Percentiles rank a stretch among this genome's conserved stretches.
phyloP scores from a whole-genome alignment of 2,797 vertebrate genomes.

The Coreius guichenoti region DNA sequence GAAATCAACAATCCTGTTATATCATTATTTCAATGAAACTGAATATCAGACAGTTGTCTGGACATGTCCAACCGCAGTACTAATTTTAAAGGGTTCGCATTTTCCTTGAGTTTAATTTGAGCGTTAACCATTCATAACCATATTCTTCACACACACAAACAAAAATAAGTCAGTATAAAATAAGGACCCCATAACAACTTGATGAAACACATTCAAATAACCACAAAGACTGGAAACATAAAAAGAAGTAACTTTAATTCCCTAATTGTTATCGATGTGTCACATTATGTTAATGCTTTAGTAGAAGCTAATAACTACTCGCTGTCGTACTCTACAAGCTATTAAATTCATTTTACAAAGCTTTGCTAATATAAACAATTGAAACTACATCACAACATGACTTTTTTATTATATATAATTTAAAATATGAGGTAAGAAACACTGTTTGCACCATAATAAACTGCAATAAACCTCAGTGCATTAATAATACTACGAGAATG shows the following conservation, averaged over 20 bases:
- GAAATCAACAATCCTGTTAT: slow-evolving; percentile 68
- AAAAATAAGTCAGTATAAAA: neutral
- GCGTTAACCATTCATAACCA: too few species aligned
- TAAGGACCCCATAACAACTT: slow-evolving; percentile 59
- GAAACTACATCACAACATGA: slow-evolving; percentile 38
- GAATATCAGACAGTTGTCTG: slow-evolving; percentile 68
- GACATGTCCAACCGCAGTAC: neutral
- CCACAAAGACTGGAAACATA: slow-evolving; percentile 66
- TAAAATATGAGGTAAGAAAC: slow-evolving; percentile 29
- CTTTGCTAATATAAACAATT: slow-evolving; percentile 51
- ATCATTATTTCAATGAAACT: slow-evolving; percentile 67
- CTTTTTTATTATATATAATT: slow-evolving; percentile 10
- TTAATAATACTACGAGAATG: slow-evolving; percentile 32
- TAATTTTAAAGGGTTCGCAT: too few species aligned
- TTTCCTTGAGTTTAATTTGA: too few species aligned
- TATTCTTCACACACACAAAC: neutral
- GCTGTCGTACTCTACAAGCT: slow-evolving; percentile 63
- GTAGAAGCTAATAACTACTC: slow-evolving; percentile 59
- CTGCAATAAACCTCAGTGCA: slow-evolving; percentile 23
- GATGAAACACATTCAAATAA: slow-evolving; percentile 64
- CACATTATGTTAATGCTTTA: slow-evolving; percentile 68
- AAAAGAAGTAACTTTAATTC: slow-evolving; percentile 66
- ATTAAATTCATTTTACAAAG: slow-evolving; percentile 66
- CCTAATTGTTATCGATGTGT: slow-evolving; percentile 80
- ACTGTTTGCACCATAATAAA: slow-evolving; percentile 40